These are phyloP conservation scores for Glaucomys volans DNA, from an alignment of 2,113 vertebrate species.

Conservation along the genomic window DNA sequence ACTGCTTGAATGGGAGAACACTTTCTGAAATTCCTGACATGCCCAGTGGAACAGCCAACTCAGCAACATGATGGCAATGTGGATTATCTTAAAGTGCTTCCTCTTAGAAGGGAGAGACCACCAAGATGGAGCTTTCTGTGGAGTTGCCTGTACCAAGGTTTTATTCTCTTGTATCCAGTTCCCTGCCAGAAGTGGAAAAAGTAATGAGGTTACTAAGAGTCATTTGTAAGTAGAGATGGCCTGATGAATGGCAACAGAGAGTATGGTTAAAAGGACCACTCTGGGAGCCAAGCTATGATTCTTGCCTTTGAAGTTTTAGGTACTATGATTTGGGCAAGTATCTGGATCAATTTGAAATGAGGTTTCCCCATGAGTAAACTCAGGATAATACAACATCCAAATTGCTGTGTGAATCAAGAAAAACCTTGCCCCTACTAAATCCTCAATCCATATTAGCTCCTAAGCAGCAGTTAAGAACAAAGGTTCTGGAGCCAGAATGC, in stretches of 20 bases:
- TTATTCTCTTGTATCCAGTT: neutral
- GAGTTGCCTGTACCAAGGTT: neutral
- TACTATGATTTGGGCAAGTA: neutral
- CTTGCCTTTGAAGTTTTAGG: neutral
- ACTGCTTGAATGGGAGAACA: neutral
- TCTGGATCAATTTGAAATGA: neutral
- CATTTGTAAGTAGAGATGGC: neutral
- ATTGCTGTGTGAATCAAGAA: neutral
- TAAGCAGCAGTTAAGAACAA: neutral
- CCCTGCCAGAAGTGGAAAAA: neutral
- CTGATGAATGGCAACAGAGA: neutral
- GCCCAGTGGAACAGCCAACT: neutral
- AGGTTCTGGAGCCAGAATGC: neutral
- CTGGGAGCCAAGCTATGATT: neutral
- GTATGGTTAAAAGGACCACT: no score
- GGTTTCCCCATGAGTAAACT: slow-evolving; percentile 5
- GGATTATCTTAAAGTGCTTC: neutral
- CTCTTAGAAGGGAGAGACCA: neutral
- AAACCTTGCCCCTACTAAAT: neutral
- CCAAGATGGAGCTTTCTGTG: neutral
- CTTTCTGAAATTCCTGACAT: neutral
- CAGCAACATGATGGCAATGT: neutral
- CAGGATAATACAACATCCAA: neutral
- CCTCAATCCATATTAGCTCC: neutral
- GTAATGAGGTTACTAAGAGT: neutral